Evolutionary conservation across 2,888 invertebrate genomes (phyloP).

Genomic region (Cryptocephalus primarius): DNA sequence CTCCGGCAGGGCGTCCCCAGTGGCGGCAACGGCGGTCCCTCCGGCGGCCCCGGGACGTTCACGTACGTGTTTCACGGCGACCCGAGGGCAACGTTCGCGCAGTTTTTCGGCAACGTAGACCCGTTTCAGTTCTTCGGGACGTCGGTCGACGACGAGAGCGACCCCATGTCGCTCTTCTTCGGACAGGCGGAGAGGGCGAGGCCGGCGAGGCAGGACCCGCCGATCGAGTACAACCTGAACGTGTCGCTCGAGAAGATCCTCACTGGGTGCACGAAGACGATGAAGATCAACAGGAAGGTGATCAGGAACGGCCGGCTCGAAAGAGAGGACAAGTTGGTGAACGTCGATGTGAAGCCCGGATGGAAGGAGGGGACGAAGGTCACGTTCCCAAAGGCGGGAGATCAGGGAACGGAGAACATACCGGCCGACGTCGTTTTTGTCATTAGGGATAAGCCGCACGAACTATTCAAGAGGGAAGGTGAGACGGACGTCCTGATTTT

Average conservation of each 20-base stretch:
- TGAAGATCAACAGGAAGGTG: constrained; percentile 90
- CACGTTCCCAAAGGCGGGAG: constrained; percentile 91
- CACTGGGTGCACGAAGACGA: constrained; percentile 77
- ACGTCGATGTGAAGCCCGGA: constrained; percentile 86
- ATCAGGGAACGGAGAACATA: constrained; percentile 78
- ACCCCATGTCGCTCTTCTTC: constrained; percentile 13
- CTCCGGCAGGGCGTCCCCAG: constrained; percentile 60
- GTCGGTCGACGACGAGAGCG: constrained; percentile 8
- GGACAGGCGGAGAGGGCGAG: neutral
- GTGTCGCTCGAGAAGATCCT: constrained; percentile 85
- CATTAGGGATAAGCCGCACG: constrained; percentile 83
- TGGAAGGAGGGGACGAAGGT: constrained; percentile 96
- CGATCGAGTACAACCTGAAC: constrained; percentile 81
- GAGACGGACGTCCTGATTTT: neutral
- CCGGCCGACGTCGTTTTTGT: constrained; percentile 93
- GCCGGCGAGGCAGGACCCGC: constrained; percentile 63
- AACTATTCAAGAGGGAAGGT: constrained; percentile 78
- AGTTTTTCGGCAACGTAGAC: constrained; percentile 89
- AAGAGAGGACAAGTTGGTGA: constrained; percentile 84
- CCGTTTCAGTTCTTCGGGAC: constrained; percentile 81
- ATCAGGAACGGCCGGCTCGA: constrained; percentile 65
- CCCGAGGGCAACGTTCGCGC: constrained; percentile 88
- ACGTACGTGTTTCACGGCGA: constrained; percentile 87
- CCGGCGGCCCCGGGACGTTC: constrained; percentile 48
- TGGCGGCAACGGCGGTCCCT: constrained; percentile 34